These are phyloP conservation scores for Falco punctatus DNA, from an alignment of 2,113 vertebrate species.

Conservation along the genomic window DNA sequence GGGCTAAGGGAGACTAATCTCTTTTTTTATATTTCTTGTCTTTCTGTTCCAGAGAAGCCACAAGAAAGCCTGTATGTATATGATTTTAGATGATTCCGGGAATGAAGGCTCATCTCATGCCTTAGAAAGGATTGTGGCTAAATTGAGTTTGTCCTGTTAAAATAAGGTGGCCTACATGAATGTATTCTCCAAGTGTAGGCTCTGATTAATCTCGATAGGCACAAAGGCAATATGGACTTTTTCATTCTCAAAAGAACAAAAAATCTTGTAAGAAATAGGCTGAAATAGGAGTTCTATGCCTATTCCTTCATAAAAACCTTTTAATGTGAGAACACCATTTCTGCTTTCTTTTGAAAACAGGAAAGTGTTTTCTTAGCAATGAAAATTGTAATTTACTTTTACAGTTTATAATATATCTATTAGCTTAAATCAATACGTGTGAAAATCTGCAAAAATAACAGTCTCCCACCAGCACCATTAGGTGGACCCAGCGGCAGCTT, in stretches of 20 bases:
- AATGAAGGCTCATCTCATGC: not conserved
- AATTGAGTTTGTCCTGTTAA: not conserved
- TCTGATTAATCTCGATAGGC: not conserved
- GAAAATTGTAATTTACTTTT: slow-evolving; percentile 37
- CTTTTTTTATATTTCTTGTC: not conserved
- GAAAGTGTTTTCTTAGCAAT: slow-evolving; percentile 21
- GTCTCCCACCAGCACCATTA: not conserved
- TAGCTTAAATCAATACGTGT: not conserved
- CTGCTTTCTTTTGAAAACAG: slow-evolving; percentile 8
- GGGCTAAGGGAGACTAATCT: not conserved
- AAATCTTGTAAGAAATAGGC: not conserved
- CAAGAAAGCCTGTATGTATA: not conserved
- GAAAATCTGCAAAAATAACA: not conserved
- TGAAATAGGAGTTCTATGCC: not conserved
- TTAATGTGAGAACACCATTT: not conserved
- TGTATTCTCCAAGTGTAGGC: not conserved
- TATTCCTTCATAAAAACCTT: slow-evolving; percentile 18
- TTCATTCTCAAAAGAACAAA: not conserved
- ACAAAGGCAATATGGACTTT: not conserved
- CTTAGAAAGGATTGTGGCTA: not conserved
- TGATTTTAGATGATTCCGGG: not conserved
- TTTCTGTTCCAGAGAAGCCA: not conserved
- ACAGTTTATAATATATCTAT: not conserved
- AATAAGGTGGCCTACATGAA: not conserved
- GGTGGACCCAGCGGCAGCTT: not conserved